Evolutionary conservation across 2,888 invertebrate species (phyloP), one percentile per base, ranked within the genome.

Genomic region (Chymomyza procnemis): DNA sequence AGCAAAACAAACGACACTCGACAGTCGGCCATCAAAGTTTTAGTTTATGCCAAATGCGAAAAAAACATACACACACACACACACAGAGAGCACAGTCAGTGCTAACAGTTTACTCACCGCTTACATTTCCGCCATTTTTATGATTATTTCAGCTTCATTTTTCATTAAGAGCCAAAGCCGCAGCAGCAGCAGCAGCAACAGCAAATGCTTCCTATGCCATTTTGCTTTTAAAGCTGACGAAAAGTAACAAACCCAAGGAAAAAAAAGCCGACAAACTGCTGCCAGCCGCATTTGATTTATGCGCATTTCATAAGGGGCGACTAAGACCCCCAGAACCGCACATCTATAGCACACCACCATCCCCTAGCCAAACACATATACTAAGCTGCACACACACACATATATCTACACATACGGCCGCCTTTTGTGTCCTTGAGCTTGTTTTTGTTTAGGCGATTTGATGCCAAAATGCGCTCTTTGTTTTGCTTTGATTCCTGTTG

Each of bases 71-170:
- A n/a, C n/a, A n/a, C n/a, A n/a, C n/a, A n/a, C n/a, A n/a, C n/a
- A n/a, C n/a, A n/a, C n/a, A n/a, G 74, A 74, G 68, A 62, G 58
- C 54, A 54, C 54, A 73, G 46, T 65, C 54, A 73, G 46, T 65
- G 76, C 76, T 71, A 69, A 74, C 78, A 79, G 82, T 81, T 78
- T 71, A 76, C 71, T 72, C 80, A 71, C 63, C 78, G 69, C 76
- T 83, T 77, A 80, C 78, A 75, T 79, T 81, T 71, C 50, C 75
- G 69, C 68, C 55, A 74, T 66, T 71, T 26, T 73, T 80, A 72
- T 78, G 81, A 76, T 81, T 81, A 70, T 71, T 74, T 71, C 67
- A 70, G 85, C 82, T 80, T 85, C 80, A 85, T 82, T 80, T 81
- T 85, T 81, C 73, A 81, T 81, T 82, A 76, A 72, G 66, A 71